These are phyloP conservation scores for Orussus abietinus DNA, from an alignment of 1,140 invertebrate species.

Conservation along the genomic window DNA sequence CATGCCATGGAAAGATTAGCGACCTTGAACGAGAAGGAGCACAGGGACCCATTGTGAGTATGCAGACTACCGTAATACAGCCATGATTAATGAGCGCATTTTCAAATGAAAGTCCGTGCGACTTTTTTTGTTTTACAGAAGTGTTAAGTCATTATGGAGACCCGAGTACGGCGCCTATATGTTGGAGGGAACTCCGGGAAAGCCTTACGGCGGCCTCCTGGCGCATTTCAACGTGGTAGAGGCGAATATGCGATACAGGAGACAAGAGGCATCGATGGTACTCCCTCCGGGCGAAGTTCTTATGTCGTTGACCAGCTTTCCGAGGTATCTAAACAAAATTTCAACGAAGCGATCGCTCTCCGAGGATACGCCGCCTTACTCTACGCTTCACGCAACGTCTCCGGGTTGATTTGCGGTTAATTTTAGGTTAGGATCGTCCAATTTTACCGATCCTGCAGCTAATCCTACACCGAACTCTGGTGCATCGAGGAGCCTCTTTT, in stretches of 20 bases:
- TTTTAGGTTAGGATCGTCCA: conserved; percentile 75
- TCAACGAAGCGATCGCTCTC: too few species aligned
- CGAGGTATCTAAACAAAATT: conserved; percentile 67
- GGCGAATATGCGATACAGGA: conserved; percentile 89
- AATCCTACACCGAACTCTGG: conserved; percentile 69
- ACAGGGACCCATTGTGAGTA: conserved; percentile 71
- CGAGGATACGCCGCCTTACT: too few species aligned
- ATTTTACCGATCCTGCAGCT: conserved; percentile 82
- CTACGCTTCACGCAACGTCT: too few species aligned
- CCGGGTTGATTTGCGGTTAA: neutral
- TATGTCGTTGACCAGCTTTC: conserved; percentile 88
- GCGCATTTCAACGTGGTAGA: conserved; percentile 98
- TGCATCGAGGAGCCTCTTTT: conserved; percentile 85
- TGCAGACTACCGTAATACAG: neutral
- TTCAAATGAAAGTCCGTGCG: too few species aligned
- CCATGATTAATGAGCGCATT: neutral
- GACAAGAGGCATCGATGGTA: conserved; percentile 79
- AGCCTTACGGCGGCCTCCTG: conserved; percentile 88
- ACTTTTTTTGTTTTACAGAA: conserved; percentile 43
- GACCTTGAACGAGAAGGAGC: conserved; percentile 79
- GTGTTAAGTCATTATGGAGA: conserved; percentile 88
- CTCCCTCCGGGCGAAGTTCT: conserved; percentile 79
- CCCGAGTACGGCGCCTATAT: conserved; percentile 99
- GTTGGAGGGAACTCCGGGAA: conserved; percentile 98
- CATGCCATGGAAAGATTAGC: conserved; percentile 76